A percentile compares a stretch with the other conserved stretches of the same genome.
Conservation (phyloP, 2,888 invertebrate species). For the Alviniconcha strummeri region DNA sequence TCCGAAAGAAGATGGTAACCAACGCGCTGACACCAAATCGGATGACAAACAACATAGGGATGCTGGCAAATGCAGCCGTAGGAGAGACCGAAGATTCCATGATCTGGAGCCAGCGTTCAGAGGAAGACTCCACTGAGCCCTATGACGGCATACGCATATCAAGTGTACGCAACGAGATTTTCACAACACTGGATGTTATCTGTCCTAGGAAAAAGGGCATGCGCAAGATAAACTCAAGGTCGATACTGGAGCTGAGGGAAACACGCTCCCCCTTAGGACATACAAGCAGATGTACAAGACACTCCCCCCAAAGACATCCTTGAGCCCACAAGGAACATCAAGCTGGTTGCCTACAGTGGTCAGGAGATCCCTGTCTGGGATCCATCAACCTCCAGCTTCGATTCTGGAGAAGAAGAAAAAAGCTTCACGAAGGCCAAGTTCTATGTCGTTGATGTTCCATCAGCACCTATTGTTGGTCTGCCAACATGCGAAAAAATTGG, state of each 20-base stretch:
- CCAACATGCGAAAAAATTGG: slow-evolving; percentile 27
- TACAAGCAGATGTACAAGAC: slow-evolving; percentile 35
- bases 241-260: slow-evolving; percentile 38
- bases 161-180: background rate
- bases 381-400: slow-evolving; percentile 2
- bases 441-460: slow-evolving; percentile 37
- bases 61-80: no score
- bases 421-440: slow-evolving; percentile 16
- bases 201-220: background rate
- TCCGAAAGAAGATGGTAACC: no score
- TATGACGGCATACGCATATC: background rate
- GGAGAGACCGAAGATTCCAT: no score
- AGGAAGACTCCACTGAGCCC: no score
- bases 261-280: slow-evolving; percentile 34
- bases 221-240: slow-evolving; percentile 35
- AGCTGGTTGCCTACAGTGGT: slow-evolving; percentile 34
- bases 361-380: slow-evolving; percentile 29
- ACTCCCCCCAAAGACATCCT: slow-evolving; percentile 5
- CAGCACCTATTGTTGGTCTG: slow-evolving; percentile 38
- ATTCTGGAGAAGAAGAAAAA: background rate
- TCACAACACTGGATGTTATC: background rate
- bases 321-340: background rate
- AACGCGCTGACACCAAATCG: no score
- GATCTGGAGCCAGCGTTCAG: no score
- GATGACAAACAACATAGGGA: no score